Evolutionary conservation across 2,888 invertebrate genomes (phyloP), one percentile per base, ranked within the genome.

Genomic region (Meghimatium bilineatum): DNA sequence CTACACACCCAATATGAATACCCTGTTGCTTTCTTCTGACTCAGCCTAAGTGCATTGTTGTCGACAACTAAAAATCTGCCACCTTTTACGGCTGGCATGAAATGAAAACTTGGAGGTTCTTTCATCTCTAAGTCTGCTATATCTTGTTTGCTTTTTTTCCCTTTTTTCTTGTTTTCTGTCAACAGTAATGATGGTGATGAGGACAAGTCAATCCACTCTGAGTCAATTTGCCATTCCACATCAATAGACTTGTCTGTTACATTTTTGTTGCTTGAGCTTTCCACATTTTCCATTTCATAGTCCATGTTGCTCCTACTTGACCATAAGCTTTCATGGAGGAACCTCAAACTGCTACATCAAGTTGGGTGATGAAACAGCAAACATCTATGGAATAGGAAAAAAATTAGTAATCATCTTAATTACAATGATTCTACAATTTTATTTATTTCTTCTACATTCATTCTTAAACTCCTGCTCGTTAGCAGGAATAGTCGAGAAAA

Each of bases 1-100:
- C 80, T 84, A 52, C 84, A 84, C 23, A 84, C 84, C 84, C 84
- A 84, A 34, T 80, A 84, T 6, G 84, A 80, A 17, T 80, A 80
- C 12, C 84, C 84, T 44, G 80, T 75, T 52, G 67, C 26, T 71
- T 66, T 84, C 32, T 76, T 84, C 76, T 80, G 52, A 66, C 80
- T 76, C 74, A 80, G 56, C 23, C 84, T 52, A 29, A 84, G 44
- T 26, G 84, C 49, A 34, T 84, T 80, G 29, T 84, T 74, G 36
- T 84, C 84, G 29, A 84, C 36, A 1, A 84, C 66, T 67, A 84
- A 76, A 66, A 80, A 77, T 56, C 75, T 72, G 38, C 69, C 80
- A 44, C 74, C 80, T 76, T 79, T 76, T 14, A 23, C 36, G 26
- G 80, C 52, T 69, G 84, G 26, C 34, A 84, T 80, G 71, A 77